These are phyloP conservation scores for Myotis davidii DNA, from an alignment of 2,113 vertebrate genomes.

Conservation along the genomic window DNA sequence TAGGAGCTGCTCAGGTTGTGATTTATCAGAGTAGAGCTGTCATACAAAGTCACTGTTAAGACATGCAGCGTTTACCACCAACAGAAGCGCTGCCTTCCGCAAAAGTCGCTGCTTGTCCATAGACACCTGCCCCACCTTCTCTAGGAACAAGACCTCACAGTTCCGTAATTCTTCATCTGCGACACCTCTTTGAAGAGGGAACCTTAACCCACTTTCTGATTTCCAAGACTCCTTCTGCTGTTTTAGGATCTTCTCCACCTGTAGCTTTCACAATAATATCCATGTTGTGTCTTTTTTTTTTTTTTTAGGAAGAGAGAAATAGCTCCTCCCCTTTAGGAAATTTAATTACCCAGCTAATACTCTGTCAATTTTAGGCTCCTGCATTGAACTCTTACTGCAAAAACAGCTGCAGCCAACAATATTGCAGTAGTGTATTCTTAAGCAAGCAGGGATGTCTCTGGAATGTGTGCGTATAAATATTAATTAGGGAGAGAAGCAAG, in stretches of 20 bases:
- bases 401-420: slow-evolving; percentile 64
- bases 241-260: neutral
- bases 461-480: slow-evolving; percentile 71
- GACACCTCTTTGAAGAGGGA: neutral
- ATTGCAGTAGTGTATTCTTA: slow-evolving; percentile 66
- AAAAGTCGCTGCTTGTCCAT: neutral
- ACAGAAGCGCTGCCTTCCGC: neutral
- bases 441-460: slow-evolving; percentile 65
- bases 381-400: slow-evolving; percentile 50
- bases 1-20: neutral
- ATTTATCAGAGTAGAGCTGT: neutral
- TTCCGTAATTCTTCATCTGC: neutral
- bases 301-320: neutral
- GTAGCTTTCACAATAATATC: neutral
- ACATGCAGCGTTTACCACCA: neutral
- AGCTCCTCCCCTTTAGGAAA: neutral
- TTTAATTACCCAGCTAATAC: slow-evolving; percentile 48
- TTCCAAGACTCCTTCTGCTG: neutral
- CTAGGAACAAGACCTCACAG: neutral
- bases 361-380: slow-evolving; percentile 54
- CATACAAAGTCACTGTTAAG: neutral
- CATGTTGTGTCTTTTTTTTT: slow-evolving; percentile 29
- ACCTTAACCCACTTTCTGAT: neutral
- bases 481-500: slow-evolving; percentile 79
- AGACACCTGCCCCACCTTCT: neutral